Base-by-base conservation (phyloP, 1,140 invertebrate species). In the Heliconius congener region DNA sequence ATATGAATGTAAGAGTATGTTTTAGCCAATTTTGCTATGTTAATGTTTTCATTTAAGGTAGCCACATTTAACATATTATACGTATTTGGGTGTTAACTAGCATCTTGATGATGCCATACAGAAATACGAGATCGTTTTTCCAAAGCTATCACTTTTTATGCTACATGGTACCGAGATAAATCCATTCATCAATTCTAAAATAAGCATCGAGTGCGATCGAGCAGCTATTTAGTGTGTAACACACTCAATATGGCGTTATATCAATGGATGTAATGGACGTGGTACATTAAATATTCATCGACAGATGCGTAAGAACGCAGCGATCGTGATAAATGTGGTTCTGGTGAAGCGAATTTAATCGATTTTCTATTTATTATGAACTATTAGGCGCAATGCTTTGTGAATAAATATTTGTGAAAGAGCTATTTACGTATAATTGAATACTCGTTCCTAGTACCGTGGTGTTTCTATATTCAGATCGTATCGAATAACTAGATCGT, bases 341-440 rank as follows among this genome's bases (percentile, higher is more conserved):
- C 77, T 75, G 74, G 70, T 78, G 73, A 81, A 83, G 83, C 81
- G 79, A 77, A 84, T 79, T 75, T 84, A 83, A 84, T 81, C 81
- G 82, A 84, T 85, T 83, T 57, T 73, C 46, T 82, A 66, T 66
- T 66, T 66, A 66, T 66, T 66, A 66, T 76, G 71, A 81, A 76
- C 77, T 78, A 82, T 81, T 82, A 81, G 52, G 66, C 82, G 75
- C 66, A 84, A 83, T 83, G 76, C 78, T 52, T 50, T 73, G 76
- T 74, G 71, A 81, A 84, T 83, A 85, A 86, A 86, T 88, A 88
- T 90, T 86, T 87, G 85, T 85, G 82, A 87, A 88, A 85, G 85
- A 83, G 81, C 84, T 76, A 75, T 85, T 85, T 72, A 73, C 83
- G 81, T 83, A 86, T 87, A 86, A 88, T 86, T 86, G 86, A 88